Conservation (phyloP, 2,888 invertebrate species). For the Drosophila aldrichi region DNA sequence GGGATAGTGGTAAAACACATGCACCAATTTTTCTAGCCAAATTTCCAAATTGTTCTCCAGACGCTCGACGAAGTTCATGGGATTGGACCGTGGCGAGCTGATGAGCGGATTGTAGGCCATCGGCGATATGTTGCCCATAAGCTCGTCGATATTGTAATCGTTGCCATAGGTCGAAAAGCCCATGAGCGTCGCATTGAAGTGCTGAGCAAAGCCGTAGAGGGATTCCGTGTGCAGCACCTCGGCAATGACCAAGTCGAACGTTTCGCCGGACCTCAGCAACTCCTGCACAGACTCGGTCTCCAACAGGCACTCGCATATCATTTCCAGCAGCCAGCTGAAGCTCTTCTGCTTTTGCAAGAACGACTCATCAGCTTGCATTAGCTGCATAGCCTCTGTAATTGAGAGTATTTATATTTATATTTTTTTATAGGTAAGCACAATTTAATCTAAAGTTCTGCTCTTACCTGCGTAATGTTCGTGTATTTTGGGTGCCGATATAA, state of each 20-base stretch:
- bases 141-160: conserved; percentile 53
- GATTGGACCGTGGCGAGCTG: conserved; percentile 64
- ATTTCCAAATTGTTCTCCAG: conserved; percentile 72
- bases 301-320: conserved; percentile 23
- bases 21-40: conserved; percentile 52
- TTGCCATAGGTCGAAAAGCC: conserved; percentile 70
- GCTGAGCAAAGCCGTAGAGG: conserved; percentile 74
- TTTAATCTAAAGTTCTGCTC: rapidly evolving
- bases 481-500: conserved; percentile 46
- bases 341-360: conserved; percentile 30
- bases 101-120: conserved; percentile 77
- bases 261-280: conserved; percentile 73
- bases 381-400: conserved; percentile 35
- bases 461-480: conserved; percentile 38
- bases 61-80: conserved; percentile 83
- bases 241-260: conserved; percentile 83
- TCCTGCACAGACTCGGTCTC: conserved; percentile 51
- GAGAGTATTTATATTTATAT: neutral
- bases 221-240: conserved; percentile 82
- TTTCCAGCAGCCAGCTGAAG: neutral
- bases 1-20: conserved; percentile 68
- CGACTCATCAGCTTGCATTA: rapidly evolving
- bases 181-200: conserved; percentile 71
- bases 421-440: neutral
- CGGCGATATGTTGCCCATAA: conserved; percentile 76